Evolutionary conservation across 2,888 invertebrate genomes (phyloP).

Genomic region (Hypsopygia costalis): DNA sequence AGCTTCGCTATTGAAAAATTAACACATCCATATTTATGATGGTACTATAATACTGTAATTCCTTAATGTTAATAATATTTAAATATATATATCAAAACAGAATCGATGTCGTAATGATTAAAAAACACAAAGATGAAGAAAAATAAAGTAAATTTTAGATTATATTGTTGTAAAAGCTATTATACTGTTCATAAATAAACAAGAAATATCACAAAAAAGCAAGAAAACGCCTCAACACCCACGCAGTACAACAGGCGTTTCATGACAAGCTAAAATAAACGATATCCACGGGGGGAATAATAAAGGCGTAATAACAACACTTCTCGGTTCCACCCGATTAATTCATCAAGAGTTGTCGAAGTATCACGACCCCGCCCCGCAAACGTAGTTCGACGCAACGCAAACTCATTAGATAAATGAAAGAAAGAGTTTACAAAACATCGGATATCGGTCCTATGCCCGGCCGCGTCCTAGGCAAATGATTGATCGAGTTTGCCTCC

Average conservation of each 20-base stretch:
- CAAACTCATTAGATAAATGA: slow-evolving; percentile 75
- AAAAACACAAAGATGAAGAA: no score
- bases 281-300: slow-evolving; percentile 7
- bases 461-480: slow-evolving; percentile 22
- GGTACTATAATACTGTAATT: no score
- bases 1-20: no score
- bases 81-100: no score
- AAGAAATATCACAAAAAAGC: no score
- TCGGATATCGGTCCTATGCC: slow-evolving; percentile 22
- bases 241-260: slow-evolving; percentile 5
- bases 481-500: slow-evolving; percentile 51
- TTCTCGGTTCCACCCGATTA: slow-evolving; percentile 46
- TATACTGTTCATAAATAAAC: no score
- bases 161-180: no score
- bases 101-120: no score
- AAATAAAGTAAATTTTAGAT: no score
- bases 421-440: slow-evolving; percentile 73
- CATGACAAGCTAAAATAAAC: slow-evolving; percentile 9
- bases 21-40: no score
- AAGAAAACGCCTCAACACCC: not conserved
- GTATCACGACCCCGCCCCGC: slow-evolving; percentile 35
- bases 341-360: slow-evolving; percentile 57
- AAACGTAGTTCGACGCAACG: slow-evolving; percentile 34
- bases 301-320: slow-evolving; percentile 24
- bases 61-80: no score